Conservation (phyloP, 2,113 vertebrate genomes). For the Cephalopterus ornatus region DNA sequence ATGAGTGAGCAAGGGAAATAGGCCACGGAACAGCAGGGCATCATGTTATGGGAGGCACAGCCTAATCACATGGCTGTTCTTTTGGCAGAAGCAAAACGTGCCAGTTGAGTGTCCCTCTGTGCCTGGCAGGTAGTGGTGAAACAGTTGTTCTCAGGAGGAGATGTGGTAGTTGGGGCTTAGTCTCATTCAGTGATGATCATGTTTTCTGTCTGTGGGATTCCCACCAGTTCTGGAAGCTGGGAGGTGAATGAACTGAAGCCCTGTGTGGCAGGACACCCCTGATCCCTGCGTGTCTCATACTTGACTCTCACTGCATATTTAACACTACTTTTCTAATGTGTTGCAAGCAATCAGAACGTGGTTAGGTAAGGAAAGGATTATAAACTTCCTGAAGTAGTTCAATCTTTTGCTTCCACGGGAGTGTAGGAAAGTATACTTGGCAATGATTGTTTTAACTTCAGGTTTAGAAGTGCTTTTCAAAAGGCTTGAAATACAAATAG, state of each 20-base stretch:
- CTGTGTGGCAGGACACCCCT: neutral
- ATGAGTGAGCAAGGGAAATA: neutral
- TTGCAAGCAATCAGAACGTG: neutral
- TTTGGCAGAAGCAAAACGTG: neutral
- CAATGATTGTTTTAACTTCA: neutral
- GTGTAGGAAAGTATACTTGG: neutral
- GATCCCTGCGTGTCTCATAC: neutral
- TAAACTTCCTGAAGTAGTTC: neutral
- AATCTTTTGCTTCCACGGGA: neutral
- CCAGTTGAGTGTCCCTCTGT: neutral
- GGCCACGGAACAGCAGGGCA: neutral
- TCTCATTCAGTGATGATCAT: neutral
- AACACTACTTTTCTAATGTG: neutral
- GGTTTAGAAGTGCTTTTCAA: neutral
- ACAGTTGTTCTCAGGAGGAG: neutral
- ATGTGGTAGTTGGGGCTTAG: neutral
- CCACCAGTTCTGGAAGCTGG: neutral
- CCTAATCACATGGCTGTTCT: neutral
- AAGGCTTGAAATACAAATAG: neutral
- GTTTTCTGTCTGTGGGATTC: neutral
- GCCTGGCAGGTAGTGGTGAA: neutral
- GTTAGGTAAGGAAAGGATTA: neutral
- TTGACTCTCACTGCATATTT: neutral
- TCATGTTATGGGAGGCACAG: neutral
- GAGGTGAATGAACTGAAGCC: neutral